Conservation (phyloP, 2,888 invertebrate genomes). For the Aethes cnicana region DNA sequence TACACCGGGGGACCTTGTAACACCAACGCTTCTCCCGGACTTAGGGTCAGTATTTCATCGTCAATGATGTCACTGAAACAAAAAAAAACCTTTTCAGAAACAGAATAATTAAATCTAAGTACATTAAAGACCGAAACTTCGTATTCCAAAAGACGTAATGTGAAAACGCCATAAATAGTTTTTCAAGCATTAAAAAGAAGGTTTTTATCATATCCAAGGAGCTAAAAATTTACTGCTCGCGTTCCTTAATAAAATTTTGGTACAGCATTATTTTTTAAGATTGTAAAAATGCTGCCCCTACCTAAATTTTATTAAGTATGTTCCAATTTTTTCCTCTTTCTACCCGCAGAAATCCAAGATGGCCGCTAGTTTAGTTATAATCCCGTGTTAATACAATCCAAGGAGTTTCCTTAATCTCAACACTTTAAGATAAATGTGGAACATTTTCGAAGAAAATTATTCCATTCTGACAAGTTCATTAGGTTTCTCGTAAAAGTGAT, state of each 20-base stretch:
- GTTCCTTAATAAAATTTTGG: too few relatives aligned
- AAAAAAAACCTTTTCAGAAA: neutral
- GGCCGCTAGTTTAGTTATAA: slow-evolving; percentile 25
- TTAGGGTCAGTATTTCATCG: slow-evolving; percentile 4
- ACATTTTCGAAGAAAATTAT: slow-evolving; percentile 11
- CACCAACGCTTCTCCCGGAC: slow-evolving; percentile 15
- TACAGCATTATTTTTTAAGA: too few relatives aligned
- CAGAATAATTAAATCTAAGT: too few relatives aligned
- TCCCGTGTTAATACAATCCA: slow-evolving; percentile 27
- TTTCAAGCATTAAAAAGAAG: too few relatives aligned
- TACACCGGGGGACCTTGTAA: slow-evolving; percentile 13
- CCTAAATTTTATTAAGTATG: slow-evolving; percentile 14
- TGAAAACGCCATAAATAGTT: too few relatives aligned
- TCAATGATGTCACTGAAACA: slow-evolving; percentile 17
- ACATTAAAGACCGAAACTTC: too few relatives aligned
- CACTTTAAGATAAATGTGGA: slow-evolving; percentile 16
- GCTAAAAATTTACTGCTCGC: too few relatives aligned
- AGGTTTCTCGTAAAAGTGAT: too few relatives aligned
- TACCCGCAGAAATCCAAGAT: slow-evolving; percentile 11
- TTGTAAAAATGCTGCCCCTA: too few relatives aligned
- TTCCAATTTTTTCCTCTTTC: slow-evolving; percentile 10
- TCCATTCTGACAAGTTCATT: slow-evolving; percentile 13
- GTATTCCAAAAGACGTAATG: too few relatives aligned
- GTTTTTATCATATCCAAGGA: too few relatives aligned
- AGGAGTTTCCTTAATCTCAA: slow-evolving; percentile 19